Evolutionary conservation across 2,888 invertebrate species (phyloP), one percentile per base, ranked within the genome.

Genomic region (Ennomos fuscantarius): DNA sequence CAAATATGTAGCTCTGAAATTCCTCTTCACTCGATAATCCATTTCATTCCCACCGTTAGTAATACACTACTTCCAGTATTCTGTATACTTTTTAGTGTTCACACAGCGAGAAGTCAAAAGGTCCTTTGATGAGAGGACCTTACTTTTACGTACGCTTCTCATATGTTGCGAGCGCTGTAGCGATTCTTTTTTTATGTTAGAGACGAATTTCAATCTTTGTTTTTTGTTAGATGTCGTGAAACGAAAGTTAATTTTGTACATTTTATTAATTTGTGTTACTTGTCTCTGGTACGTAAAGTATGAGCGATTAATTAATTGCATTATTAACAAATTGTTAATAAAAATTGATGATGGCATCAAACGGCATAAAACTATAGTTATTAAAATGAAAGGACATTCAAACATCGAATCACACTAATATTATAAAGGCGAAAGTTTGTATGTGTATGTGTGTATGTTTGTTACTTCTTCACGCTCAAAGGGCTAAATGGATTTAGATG

Each of bases 91-190:
- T 69, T 65, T 71, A 73, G 70, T 74, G 69, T 72, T 70, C 66
- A 41, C 33, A 41, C 65, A 62, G 74, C 67, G 70, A 70, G 68
- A 69, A 68, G 68, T 75, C 77, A 78, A 74, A 79, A 76, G 79
- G 74, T 73, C 76, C 84, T 87, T 85, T 86, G 82, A 87, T 85
- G 84, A 82, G 82, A 85, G 79, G 82, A 83, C 81, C 79, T 81
- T 76, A 69, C 72, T 71, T 70, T 69, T 75, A 73, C 76, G 79
- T 79, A 80, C 73, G 79, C 81, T 84, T 87, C 83, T 86, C 87
- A 82, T 73, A 79, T 80, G 81, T 83, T 80, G 82, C 68, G 76
- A 76, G 76, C 70, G 78, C 76, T 78, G 74, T 79, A 81, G 70
- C 66, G 70, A 76, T 24, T 24, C 24, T 24, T 24, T 24, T 73